phyloP scores from a whole-genome alignment of 2,888 invertebrate genomes.

The Sesia bembeciformis region DNA sequence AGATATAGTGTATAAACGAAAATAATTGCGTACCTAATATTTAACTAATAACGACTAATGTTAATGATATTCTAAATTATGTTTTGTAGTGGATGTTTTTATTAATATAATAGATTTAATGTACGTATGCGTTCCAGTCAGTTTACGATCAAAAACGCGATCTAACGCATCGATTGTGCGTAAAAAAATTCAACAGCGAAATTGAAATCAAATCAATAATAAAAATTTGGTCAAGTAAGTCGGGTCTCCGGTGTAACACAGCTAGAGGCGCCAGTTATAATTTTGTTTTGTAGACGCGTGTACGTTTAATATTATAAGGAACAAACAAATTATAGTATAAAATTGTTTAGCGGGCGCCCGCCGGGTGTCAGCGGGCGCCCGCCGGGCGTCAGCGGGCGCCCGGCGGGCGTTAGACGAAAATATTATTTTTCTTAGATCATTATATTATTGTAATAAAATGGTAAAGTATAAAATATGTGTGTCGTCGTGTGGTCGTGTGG shows the following conservation, averaged over 20 bases:
- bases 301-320: constrained; percentile 41
- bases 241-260: constrained; percentile 32
- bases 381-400: constrained; percentile 28
- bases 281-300: constrained; percentile 37
- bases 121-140: neutral
- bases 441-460: constrained; percentile 72
- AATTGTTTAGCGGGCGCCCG: constrained; percentile 67
- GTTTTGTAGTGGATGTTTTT: constrained; percentile 62
- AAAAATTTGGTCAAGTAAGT: constrained; percentile 9
- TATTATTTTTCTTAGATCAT: constrained; percentile 75
- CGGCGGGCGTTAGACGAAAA: constrained; percentile 66
- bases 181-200: too few relatives aligned
- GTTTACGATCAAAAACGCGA: neutral
- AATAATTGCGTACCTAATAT: constrained; percentile 18
- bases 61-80: constrained; percentile 54
- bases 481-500: constrained; percentile 6
- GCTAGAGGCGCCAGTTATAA: neutral
- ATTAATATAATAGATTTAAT: constrained; percentile 1
- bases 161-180: neutral
- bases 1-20: constrained; percentile 34
- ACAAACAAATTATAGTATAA: constrained; percentile 70
- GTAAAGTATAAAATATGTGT: constrained; percentile 52
- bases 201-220: too few relatives aligned
- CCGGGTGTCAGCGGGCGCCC: constrained; percentile 40
- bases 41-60: constrained; percentile 21